Evolutionary conservation across 1,140 invertebrate species (phyloP).

Genomic region (Drosophila pallidifrons): DNA sequence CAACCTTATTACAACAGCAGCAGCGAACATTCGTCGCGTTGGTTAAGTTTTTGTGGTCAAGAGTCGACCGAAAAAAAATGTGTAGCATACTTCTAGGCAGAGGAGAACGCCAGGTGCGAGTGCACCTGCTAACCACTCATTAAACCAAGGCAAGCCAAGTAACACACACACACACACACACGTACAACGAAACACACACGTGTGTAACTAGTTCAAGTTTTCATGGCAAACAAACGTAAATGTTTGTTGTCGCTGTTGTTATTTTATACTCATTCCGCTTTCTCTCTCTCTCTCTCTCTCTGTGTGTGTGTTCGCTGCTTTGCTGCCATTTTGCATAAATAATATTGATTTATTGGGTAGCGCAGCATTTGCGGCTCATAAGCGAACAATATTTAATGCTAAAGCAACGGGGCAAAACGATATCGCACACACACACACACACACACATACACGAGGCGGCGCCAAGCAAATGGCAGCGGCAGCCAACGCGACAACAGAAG

Average conservation of each 20-base stretch:
- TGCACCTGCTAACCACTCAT: constrained; percentile 47
- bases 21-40: constrained; percentile 26
- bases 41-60: constrained; percentile 54
- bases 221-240: constrained; percentile 53
- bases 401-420: constrained; percentile 44
- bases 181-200: neutral
- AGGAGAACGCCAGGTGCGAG: constrained; percentile 31
- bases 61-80: constrained; percentile 30
- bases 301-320: constrained; percentile 18
- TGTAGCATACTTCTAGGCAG: constrained; percentile 29
- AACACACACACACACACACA: constrained; percentile 22
- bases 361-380: constrained; percentile 78
- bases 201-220: constrained; percentile 73
- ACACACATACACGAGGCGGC: neutral
- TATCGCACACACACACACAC: constrained; percentile 17
- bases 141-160: constrained; percentile 32
- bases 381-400: constrained; percentile 71
- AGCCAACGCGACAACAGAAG: neutral
- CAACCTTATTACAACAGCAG: constrained; percentile 59
- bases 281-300: neutral
- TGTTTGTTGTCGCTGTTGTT: constrained; percentile 39
- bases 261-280: constrained; percentile 13
- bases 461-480: constrained; percentile 6
- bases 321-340: constrained; percentile 76
- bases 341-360: constrained; percentile 80